Percentiles rank a stretch among this genome's conserved stretches.
phyloP scores from a whole-genome alignment of 2,113 vertebrate genomes.

The Hippocampus guttulatus region DNA sequence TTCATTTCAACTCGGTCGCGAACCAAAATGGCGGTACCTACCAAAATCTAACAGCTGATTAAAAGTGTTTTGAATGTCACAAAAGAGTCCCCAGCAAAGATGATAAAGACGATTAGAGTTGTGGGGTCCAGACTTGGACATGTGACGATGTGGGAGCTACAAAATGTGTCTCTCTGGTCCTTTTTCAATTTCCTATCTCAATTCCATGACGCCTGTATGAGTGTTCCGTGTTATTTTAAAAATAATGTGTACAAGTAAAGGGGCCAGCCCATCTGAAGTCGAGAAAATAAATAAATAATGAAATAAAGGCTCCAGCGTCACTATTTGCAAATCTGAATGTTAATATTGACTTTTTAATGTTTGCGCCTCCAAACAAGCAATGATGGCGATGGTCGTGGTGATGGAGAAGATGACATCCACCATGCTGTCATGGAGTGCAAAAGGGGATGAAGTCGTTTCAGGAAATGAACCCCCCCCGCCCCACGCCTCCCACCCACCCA shows the following conservation, averaged over 20 bases:
- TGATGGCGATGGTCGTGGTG: constrained; percentile 16
- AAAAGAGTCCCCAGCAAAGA: background rate
- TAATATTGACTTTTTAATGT: background rate
- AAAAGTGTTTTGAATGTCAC: background rate
- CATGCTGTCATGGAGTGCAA: constrained; percentile 4
- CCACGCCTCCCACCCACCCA: background rate
- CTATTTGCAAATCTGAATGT: background rate
- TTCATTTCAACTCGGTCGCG: background rate
- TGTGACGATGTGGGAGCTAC: no score
- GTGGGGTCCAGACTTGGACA: no score
- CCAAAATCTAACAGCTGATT: background rate
- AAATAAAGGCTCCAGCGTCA: background rate
- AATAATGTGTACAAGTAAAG: background rate
- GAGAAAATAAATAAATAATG: background rate
- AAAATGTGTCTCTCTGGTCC: no score
- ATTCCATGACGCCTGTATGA: background rate
- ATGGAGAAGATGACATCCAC: constrained; percentile 27
- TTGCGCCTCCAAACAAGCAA: background rate
- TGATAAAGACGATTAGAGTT: background rate
- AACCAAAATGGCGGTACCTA: background rate
- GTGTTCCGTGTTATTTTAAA: background rate
- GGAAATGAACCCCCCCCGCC: constrained; percentile 14
- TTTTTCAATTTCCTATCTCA: background rate
- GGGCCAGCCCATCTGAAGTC: background rate
- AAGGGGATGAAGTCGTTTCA: background rate